Evolutionary conservation across 2,113 vertebrate genomes (phyloP), one percentile per base, ranked within the genome.

Genomic region (Cynopterus brachyotis): DNA sequence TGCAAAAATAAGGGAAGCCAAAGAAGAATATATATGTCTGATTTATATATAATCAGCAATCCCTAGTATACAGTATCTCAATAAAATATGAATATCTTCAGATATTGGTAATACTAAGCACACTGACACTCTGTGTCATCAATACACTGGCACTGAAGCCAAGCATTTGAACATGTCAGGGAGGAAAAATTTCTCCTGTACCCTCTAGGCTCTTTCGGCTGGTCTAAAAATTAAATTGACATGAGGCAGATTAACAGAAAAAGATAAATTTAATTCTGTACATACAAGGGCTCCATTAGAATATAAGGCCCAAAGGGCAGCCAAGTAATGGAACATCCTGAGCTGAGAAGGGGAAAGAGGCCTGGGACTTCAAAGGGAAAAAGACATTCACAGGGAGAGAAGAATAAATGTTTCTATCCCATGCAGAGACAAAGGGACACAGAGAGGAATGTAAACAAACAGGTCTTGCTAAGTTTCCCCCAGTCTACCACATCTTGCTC

Each of bases 11-110:
- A 55, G 15, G 30, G 12, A 90, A 76, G 11, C 30, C 78, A 92
- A 86, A 73, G n/a, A 86, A 69, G 20, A 86, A 78, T 75, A 83
- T 50, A 50, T 8, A 50, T 37, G 9, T 67, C 37, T 82, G n/a
- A 86, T 82, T 79, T 79, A 80, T 40, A 79, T 32, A n/a, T 59
- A 75, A 42, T 64, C n/a, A 83, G 37, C 17, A 86, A 26, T 86
- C 24, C 2, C 35, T 76, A 87, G n/a, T 60, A 50, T 26, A 72
- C 20, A 73, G n/a, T 59, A 94, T 37, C 11, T 2, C 28, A 80
- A 55, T 80, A 84, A 97, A 80, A 80, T 62, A 73, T n/a, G 72
- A 70, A 91, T 53, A 57, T 11, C 55, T 66, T n/a, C 37, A 91
- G 32, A 50, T 78, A 88, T 16, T 72, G 62, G 35, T 66, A 75